A percentile compares a stretch with the other conserved stretches of the same genome.
phyloP scores from a whole-genome alignment of 2,888 invertebrate species.

The Drosophila maculinotata region DNA sequence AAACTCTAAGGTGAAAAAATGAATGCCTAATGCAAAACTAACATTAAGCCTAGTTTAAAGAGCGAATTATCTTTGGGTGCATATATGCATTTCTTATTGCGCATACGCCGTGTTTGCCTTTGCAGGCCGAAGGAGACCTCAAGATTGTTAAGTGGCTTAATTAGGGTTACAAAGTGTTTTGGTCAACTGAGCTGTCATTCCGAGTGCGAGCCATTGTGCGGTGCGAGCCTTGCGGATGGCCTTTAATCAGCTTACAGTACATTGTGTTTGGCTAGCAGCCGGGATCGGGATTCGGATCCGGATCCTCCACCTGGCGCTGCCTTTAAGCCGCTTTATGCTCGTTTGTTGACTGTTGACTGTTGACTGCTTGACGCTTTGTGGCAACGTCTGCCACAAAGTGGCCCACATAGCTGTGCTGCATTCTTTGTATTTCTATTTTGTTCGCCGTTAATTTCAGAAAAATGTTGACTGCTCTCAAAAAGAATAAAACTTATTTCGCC shows the following conservation, averaged over 20 bases:
- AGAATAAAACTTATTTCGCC: conserved; percentile 6
- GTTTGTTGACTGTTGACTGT: conserved; percentile 1
- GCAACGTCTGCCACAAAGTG: conserved; percentile 21
- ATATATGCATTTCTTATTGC: conserved; percentile 64
- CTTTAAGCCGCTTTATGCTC: conserved; percentile 46
- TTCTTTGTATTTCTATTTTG: conserved; percentile 7
- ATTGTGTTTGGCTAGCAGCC: conserved; percentile 5
- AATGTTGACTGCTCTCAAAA: background rate
- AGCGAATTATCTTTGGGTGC: conserved; percentile 17
- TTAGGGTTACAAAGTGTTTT: conserved; percentile 70
- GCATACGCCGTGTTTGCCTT: conserved; percentile 46
- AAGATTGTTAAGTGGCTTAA: conserved; percentile 65
- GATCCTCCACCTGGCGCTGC: background rate
- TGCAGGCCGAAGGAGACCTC: conserved; percentile 17
- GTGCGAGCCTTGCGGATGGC: conserved; percentile 32
- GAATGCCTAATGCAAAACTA: conserved; percentile 71
- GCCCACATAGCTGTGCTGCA: conserved; percentile 14
- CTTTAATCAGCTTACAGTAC: conserved; percentile 65
- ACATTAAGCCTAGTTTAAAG: conserved; percentile 6
- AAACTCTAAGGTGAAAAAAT: conserved; percentile 45
- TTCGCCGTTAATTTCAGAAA: conserved; percentile 10
- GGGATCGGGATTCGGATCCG: background rate
- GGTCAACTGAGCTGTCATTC: conserved; percentile 56
- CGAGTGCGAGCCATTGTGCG: conserved; percentile 17
- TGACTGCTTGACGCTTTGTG: conserved; percentile 16